phyloP scores from a whole-genome alignment of 2,113 vertebrate genomes.

The Podilymbus podiceps region DNA sequence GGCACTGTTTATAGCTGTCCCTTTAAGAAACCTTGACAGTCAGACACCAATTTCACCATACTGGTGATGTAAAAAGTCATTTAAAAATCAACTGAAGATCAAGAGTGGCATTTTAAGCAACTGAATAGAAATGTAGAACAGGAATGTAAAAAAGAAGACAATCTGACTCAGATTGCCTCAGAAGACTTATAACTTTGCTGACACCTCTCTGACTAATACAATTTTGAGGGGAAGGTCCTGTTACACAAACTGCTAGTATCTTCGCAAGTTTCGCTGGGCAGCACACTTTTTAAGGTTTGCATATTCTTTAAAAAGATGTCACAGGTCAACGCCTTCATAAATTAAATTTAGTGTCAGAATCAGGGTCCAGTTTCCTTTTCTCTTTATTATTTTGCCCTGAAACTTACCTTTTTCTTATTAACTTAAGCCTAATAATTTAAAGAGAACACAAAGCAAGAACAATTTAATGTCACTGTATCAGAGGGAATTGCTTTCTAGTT shows the following conservation, averaged over 20 bases:
- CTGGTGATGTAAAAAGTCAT: background rate
- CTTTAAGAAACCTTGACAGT: background rate
- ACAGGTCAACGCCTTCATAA: conserved; percentile 38
- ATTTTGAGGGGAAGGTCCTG: background rate
- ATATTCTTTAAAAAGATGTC: background rate
- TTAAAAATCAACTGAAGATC: background rate
- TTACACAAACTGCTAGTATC: background rate
- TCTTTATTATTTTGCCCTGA: conserved; percentile 40
- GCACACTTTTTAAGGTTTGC: background rate
- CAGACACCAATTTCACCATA: background rate
- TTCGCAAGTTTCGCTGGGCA: background rate
- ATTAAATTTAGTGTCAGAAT: conserved; percentile 33
- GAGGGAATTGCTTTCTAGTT: background rate
- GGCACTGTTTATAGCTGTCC: background rate
- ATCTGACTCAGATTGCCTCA: background rate
- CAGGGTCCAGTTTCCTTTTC: conserved; percentile 12
- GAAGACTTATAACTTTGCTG: background rate
- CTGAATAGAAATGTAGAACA: background rate
- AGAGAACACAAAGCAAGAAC: background rate
- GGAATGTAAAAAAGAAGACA: background rate
- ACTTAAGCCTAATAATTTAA: background rate
- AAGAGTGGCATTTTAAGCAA: background rate
- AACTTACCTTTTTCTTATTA: conserved; percentile 6
- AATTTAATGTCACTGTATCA: background rate
- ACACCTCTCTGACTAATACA: background rate